phyloP scores from a whole-genome alignment of 1,140 invertebrate genomes.

The Chrysopa pallens region DNA sequence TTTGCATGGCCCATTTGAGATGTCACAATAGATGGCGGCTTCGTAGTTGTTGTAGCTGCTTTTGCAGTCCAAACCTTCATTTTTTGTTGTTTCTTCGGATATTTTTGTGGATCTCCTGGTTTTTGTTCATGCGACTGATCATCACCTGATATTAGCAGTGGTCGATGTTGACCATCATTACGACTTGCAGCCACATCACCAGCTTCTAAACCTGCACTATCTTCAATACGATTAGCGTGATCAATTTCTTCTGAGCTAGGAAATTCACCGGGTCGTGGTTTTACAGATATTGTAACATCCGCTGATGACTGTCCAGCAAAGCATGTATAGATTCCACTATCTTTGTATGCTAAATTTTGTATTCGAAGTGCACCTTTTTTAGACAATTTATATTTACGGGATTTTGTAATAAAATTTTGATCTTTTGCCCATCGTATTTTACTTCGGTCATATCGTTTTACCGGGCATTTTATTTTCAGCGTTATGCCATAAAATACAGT shows the following conservation, averaged over 20 bases:
- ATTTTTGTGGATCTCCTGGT: conserved; percentile 20
- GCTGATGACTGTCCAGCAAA: conserved; percentile 55
- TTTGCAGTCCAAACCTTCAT: conserved; percentile 19
- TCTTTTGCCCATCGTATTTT: conserved; percentile 74
- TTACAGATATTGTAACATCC: conserved; percentile 51
- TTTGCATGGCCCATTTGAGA: conserved; percentile 3
- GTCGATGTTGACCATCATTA: conserved; percentile 23
- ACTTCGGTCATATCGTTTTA: conserved; percentile 58
- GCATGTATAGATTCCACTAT: conserved; percentile 70
- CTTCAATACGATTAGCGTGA: conserved; percentile 16
- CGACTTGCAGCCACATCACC: conserved; percentile 9
- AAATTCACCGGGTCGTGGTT: conserved; percentile 54
- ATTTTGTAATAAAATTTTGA: conserved; percentile 46
- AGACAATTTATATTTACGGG: conserved; percentile 64
- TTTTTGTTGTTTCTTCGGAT: conserved; percentile 23
- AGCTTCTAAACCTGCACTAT: conserved; percentile 12
- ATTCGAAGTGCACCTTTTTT: conserved; percentile 75
- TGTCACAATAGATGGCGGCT: neutral
- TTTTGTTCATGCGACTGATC: conserved; percentile 43
- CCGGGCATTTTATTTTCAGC: conserved; percentile 79
- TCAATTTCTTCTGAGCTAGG: conserved; percentile 58
- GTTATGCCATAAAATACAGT: conserved; percentile 70
- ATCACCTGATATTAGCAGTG: conserved; percentile 26
- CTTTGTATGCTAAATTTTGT: conserved; percentile 49
- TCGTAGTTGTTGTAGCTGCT: conserved; percentile 12